Base-by-base conservation (phyloP, 2,113 vertebrate species). In the Pelusios castaneus region DNA sequence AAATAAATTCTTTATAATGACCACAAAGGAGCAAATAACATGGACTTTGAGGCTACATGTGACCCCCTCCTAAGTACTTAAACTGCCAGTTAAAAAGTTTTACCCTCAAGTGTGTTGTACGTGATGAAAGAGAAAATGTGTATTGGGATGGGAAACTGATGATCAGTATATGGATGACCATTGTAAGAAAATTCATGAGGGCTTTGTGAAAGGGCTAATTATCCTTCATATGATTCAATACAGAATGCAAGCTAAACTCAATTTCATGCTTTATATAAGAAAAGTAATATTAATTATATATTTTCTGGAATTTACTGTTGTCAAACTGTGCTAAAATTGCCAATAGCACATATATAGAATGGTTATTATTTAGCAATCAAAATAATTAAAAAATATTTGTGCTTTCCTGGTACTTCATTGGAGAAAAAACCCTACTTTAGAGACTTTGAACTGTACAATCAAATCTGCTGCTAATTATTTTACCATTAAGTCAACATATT, bases 381-480 rank as follows among this genome's bases (percentile, higher is more conserved):
- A 85, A 88, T 85, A 93, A 92, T 89, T 92, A 73, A 73, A 73
- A 47, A 70, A 70, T 70, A 67, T 29, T 51, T 43, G 41, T 27
- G 38, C 12, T 86, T 84, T 6, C 1, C 55, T 88, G 4, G 1
- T 86, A 78, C 89, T 87, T 88, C 45, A 29, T 27, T 91, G 58
- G 83, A 95, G 90, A 91, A 14, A 63, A 94, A 80, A 79, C 22
- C n/a, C 67, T 41, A 24, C 63, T 56, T 89, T 12, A 70, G 6
- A 88, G 87, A 51, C 78, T 92, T 87, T 70, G 83, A 92, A 24
- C 80, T 95, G 31, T 88, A 91, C 56, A 49, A 85, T 94, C 67
- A 91, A 60, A 86, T 84, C 84, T 21, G 7, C 83, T 89, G 80
- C 89, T 89, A 95, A 94, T 95, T 93, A 75, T 51, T 92, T 85